phyloP scores from a whole-genome alignment of 2,113 vertebrate species.

The Gopherus evgoodei region DNA sequence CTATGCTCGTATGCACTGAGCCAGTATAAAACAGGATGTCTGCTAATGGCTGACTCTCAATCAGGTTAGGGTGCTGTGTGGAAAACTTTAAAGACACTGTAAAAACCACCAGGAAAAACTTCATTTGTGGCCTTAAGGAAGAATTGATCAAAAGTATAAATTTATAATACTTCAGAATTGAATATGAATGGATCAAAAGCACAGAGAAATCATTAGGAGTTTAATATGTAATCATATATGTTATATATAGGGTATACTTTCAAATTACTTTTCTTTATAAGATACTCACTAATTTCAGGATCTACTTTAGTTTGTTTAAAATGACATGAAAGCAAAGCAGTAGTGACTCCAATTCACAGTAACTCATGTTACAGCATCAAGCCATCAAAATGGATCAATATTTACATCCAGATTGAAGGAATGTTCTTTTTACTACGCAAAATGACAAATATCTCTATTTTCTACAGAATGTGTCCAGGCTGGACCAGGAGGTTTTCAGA shows the following conservation, averaged over 20 bases:
- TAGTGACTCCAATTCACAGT: constrained; percentile 19
- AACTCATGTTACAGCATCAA: constrained; percentile 59
- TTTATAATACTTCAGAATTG: constrained; percentile 29
- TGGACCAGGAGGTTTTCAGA: constrained; percentile 43
- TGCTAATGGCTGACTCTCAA: not conserved
- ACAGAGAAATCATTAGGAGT: constrained; percentile 34
- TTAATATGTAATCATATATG: constrained; percentile 31
- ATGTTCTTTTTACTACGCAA: constrained; percentile 54
- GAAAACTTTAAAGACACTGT: not conserved
- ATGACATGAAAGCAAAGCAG: constrained; percentile 18
- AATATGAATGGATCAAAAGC: constrained; percentile 32
- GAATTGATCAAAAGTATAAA: constrained; percentile 19
- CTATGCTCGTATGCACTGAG: constrained; percentile 3
- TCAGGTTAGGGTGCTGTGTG: not conserved
- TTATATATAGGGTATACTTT: constrained; percentile 43
- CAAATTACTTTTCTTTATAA: constrained; percentile 46
- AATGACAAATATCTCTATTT: constrained; percentile 52
- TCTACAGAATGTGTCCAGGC: constrained; percentile 46
- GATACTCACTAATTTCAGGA: constrained; percentile 22
- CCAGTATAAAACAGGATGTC: constrained; percentile 14
- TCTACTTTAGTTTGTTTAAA: constrained; percentile 29
- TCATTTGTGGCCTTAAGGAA: constrained; percentile 48
- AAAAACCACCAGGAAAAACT: constrained; percentile 18
- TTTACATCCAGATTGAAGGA: constrained; percentile 71
- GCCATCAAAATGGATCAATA: constrained; percentile 54